Evolutionary conservation across 2,113 vertebrate genomes (phyloP).

Genomic region (Antigone vipio): DNA sequence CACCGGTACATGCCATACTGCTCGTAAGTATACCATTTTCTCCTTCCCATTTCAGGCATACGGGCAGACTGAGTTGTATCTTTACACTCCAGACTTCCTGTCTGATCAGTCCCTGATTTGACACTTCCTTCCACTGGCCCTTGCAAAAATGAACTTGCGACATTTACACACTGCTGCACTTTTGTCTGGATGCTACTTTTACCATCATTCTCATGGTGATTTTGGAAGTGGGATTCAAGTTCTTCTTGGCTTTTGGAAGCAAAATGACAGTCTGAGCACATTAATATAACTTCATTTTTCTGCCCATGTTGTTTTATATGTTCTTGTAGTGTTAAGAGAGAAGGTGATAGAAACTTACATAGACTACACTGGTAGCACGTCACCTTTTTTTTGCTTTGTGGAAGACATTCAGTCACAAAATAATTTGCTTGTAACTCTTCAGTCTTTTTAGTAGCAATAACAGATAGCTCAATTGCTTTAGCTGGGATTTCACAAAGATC

Average conservation of each 20-base stretch:
- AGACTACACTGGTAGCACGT: slow-evolving; percentile 94
- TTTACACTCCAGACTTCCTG: slow-evolving; percentile 26
- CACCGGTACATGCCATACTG: slow-evolving; percentile 94
- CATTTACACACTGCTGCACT: slow-evolving; percentile 9
- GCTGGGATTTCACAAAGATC: slow-evolving; percentile 65
- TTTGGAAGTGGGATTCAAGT: slow-evolving; percentile 87
- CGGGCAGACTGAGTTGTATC: neutral
- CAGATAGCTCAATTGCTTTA: slow-evolving; percentile 73
- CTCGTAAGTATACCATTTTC: slow-evolving; percentile 92
- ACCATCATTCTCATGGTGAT: slow-evolving; percentile 73
- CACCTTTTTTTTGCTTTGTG: slow-evolving; percentile 72
- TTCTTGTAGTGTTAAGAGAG: slow-evolving; percentile 83
- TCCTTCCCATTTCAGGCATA: slow-evolving; percentile 60
- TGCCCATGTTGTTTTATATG: slow-evolving; percentile 91
- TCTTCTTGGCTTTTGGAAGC: slow-evolving; percentile 86
- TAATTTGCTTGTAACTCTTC: slow-evolving; percentile 42
- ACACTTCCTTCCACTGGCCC: slow-evolving; percentile 21
- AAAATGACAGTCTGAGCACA: slow-evolving; percentile 91
- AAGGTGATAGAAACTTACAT: slow-evolving; percentile 87
- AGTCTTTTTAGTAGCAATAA: slow-evolving; percentile 53
- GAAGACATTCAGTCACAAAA: slow-evolving; percentile 42
- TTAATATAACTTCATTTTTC: slow-evolving; percentile 89
- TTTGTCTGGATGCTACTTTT: slow-evolving; percentile 1
- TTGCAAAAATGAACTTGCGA: neutral
- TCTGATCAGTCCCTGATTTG: slow-evolving; percentile 26